Conservation (phyloP, 2,113 vertebrate genomes). For the Gobio gobio region DNA sequence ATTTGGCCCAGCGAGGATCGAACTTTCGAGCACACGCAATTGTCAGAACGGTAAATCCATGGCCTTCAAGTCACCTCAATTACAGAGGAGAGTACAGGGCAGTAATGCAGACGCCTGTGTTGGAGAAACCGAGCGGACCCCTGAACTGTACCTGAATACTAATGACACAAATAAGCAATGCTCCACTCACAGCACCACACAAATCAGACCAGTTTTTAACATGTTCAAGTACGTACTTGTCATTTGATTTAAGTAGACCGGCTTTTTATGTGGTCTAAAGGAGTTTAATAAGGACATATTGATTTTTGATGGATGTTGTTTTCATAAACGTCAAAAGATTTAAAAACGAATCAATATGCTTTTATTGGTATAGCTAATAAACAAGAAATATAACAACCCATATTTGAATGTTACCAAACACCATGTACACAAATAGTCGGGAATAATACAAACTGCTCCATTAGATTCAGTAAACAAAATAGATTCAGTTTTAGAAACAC, state of each 20-base stretch:
- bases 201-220: slow-evolving; percentile 1
- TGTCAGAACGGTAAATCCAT: slow-evolving; percentile 45
- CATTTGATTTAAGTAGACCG: background rate
- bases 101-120: background rate
- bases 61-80: slow-evolving; percentile 37
- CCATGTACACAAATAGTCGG: slow-evolving; percentile 39
- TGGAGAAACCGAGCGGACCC: background rate
- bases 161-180: slow-evolving; percentile 1
- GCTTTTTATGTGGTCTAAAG: background rate
- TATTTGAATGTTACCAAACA: slow-evolving; percentile 31
- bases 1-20: background rate
- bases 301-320: slow-evolving; percentile 3
- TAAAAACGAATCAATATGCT: background rate
- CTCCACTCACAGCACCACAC: background rate
- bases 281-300: background rate
- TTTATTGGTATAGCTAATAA: slow-evolving; percentile 42
- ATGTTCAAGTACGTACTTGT: background rate
- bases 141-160: slow-evolving; percentile 23
- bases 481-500: slow-evolving; percentile 34
- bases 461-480: slow-evolving; percentile 51
- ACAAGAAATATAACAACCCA: slow-evolving; percentile 27
- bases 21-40: slow-evolving; percentile 16
- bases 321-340: background rate
- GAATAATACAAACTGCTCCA: slow-evolving; percentile 45
- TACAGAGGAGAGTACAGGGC: slow-evolving; percentile 18